Percentiles rank a stretch among this genome's conserved stretches.
These are phyloP conservation scores for Drosophila grimshawi DNA, from an alignment of 1,140 invertebrate genomes.

Conservation along the genomic window DNA sequence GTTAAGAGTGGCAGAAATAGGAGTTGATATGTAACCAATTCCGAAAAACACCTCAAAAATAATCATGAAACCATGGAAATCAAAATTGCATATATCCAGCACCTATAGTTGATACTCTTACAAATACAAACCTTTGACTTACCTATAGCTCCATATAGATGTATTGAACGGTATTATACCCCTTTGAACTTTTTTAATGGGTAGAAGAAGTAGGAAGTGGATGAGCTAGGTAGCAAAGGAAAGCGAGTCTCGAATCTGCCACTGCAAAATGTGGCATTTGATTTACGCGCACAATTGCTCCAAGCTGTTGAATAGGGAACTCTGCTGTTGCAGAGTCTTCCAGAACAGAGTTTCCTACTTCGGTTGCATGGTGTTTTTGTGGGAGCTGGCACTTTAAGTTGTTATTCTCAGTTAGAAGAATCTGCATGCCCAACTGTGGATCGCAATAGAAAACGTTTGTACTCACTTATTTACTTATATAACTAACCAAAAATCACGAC, in stretches of 20 bases:
- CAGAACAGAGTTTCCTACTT: neutral
- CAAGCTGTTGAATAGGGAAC: constrained; percentile 59
- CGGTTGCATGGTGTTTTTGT: neutral
- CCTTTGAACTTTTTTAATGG: neutral
- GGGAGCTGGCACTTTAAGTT: neutral
- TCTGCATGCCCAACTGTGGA: too few relatives aligned
- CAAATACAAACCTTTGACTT: too few relatives aligned
- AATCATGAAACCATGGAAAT: too few relatives aligned
- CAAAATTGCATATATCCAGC: too few relatives aligned
- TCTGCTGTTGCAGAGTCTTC: neutral
- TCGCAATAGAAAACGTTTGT: too few relatives aligned
- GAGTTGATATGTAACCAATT: neutral
- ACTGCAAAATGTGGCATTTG: constrained; percentile 70
- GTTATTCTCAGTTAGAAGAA: neutral
- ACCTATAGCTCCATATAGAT: too few relatives aligned
- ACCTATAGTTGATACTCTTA: too few relatives aligned
- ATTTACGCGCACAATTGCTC: constrained; percentile 73
- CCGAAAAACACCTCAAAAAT: too few relatives aligned
- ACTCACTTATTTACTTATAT: too few relatives aligned
- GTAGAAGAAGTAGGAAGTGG: neutral
- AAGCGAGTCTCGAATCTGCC: constrained; percentile 28
- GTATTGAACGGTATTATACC: neutral
- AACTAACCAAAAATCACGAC: too few relatives aligned
- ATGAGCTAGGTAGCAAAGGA: neutral
- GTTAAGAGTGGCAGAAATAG: neutral